Evolutionary conservation across 2,888 invertebrate genomes (phyloP).

Genomic region (Eristalis tenax): DNA sequence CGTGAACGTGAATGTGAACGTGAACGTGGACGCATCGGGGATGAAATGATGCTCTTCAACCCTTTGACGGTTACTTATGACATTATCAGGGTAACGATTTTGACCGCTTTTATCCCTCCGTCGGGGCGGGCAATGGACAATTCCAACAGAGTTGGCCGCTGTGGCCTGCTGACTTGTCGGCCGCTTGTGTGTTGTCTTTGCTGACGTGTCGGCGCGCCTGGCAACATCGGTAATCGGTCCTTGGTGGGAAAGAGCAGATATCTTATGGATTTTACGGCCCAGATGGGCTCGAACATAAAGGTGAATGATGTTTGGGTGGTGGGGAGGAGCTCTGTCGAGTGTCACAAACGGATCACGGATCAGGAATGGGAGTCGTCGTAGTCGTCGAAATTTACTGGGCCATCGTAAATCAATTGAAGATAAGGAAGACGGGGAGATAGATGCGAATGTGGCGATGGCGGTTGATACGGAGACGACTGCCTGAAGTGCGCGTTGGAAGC

Average conservation of each 20-base stretch:
- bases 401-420: conserved; percentile 65
- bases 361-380: not conserved
- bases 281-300: conserved; percentile 65
- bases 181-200: conserved; percentile 58
- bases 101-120: conserved; percentile 56
- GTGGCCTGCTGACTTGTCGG: not conserved
- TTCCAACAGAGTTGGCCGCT: not conserved
- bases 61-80: conserved; percentile 71
- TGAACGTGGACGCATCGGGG: conserved; percentile 10
- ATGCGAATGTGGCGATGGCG: conserved; percentile 55
- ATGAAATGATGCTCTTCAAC: conserved; percentile 36
- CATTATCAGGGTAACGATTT: conserved; percentile 69
- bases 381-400: conserved; percentile 50
- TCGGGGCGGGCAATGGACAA: not conserved
- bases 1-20: not conserved
- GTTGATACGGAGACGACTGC: conserved; percentile 26
- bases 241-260: conserved; percentile 61
- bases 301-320: conserved; percentile 64
- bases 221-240: conserved; percentile 45
- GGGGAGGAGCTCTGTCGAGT: too few relatives aligned
- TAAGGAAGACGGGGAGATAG: conserved; percentile 55
- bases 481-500: conserved; percentile 5
- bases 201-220: conserved; percentile 56
- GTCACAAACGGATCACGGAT: conserved; percentile 27
- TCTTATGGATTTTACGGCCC: conserved; percentile 65